Percentiles rank a stretch among this genome's conserved stretches.
These are phyloP conservation scores for Callopanchax toddi DNA, from an alignment of 2,113 vertebrate species.

Conservation along the genomic window DNA sequence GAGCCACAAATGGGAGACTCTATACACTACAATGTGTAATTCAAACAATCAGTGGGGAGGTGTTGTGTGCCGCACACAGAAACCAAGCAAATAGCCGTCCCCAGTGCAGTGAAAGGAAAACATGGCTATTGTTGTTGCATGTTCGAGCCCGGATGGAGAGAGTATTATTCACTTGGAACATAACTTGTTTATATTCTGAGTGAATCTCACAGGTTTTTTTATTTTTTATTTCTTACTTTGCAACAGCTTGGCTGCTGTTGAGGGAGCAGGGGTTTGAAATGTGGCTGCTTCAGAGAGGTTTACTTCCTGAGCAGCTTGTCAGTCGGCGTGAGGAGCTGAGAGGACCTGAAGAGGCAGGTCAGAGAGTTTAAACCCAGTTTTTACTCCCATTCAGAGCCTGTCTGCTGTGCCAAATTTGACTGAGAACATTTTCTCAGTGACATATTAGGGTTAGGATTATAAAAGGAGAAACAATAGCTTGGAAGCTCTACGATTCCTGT, in stretches of 20 bases:
- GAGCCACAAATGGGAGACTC: slow-evolving; percentile 53
- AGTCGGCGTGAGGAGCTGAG: slow-evolving; percentile 35
- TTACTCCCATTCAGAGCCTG: slow-evolving; percentile 27
- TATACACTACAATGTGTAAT: slow-evolving; percentile 69
- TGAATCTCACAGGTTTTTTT: slow-evolving; percentile 45
- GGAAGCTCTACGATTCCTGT: slow-evolving; percentile 35
- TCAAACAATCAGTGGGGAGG: slow-evolving; percentile 63
- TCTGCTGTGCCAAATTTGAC: slow-evolving; percentile 37
- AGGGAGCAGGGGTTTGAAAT: slow-evolving; percentile 44
- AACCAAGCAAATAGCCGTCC: slow-evolving; percentile 57
- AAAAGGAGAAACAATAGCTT: slow-evolving; percentile 38
- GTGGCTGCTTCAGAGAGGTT: slow-evolving; percentile 45
- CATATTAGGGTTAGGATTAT: slow-evolving; percentile 11
- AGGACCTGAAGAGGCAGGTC: slow-evolving; percentile 29
- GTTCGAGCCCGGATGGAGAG: slow-evolving; percentile 37
- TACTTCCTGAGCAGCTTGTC: slow-evolving; percentile 51
- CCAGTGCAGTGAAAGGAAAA: slow-evolving; percentile 62
- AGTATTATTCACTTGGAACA: slow-evolving; percentile 53
- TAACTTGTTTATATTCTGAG: slow-evolving; percentile 67
- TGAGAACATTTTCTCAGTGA: slow-evolving; percentile 29
- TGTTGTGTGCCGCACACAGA: slow-evolving; percentile 47
- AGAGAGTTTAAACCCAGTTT: slow-evolving; percentile 38
- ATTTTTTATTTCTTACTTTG: slow-evolving; percentile 33
- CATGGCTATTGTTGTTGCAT: slow-evolving; percentile 52
- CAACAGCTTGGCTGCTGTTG: slow-evolving; percentile 27